Conservation (phyloP, 1,140 invertebrate species). For the Brachionus calyciflorus region DNA sequence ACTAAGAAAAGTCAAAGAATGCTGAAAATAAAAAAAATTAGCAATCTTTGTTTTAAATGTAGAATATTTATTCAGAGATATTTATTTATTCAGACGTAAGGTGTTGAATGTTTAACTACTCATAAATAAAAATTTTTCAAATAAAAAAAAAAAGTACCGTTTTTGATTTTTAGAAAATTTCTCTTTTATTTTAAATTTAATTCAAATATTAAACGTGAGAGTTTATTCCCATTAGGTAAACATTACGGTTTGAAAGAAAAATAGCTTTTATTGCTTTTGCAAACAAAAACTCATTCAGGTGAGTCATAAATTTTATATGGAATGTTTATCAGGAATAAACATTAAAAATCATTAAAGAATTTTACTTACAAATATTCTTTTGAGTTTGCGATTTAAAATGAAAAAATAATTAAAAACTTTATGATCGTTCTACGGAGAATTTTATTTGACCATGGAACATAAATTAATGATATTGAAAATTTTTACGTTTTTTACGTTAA, state of each 20-base stretch:
- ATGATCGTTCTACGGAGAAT: no score
- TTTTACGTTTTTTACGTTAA: no score
- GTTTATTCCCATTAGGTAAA: neutral
- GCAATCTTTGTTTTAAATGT: neutral
- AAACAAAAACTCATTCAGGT: conserved; percentile 22
- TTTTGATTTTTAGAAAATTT: neutral
- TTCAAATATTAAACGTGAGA: conserved; percentile 4
- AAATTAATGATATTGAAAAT: no score
- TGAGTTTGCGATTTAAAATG: no score
- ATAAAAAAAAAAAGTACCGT: neutral
- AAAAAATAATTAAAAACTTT: no score
- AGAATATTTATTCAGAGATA: neutral
- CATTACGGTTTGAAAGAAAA: neutral
- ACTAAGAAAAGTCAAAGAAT: no score
- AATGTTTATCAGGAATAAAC: conserved; percentile 26
- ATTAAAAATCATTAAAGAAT: neutral
- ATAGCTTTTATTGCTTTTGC: conserved; percentile 2
- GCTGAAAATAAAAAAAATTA: no score
- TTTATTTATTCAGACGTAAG: neutral
- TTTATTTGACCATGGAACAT: no score
- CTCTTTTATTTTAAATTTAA: neutral
- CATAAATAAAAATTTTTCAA: conserved; percentile 2
- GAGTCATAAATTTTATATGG: neutral
- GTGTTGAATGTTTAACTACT: conserved; percentile 36
- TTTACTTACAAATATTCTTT: no score